Percentiles rank a stretch among this genome's conserved stretches.
Evolutionary conservation across 2,113 vertebrate species (phyloP).

Genomic region (Ovis aries): ARS-UI_Ramb_v3.0 NC_056069.1:5428001-5428500

Average conservation of each 20-base stretch:
- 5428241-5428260: background rate
- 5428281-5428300: background rate
- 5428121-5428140: background rate
- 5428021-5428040: background rate
- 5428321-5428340: background rate
- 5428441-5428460: background rate
- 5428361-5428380: background rate
- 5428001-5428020: background rate
- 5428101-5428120: background rate
- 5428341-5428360: background rate
- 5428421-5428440: too few species aligned
- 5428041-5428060: background rate
- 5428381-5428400: background rate
- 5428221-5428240: background rate
- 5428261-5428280: background rate
- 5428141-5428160: background rate
- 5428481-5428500: background rate
- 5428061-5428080: background rate
- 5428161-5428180: background rate
- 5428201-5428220: background rate
- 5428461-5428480: background rate
- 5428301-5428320: background rate
- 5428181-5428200: background rate
- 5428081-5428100: background rate
- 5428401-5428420: background rate